Evolutionary conservation across 2,888 invertebrate species (phyloP), one percentile per base, ranked within the genome.

Genomic region (Lycocerus yunnanus): DNA sequence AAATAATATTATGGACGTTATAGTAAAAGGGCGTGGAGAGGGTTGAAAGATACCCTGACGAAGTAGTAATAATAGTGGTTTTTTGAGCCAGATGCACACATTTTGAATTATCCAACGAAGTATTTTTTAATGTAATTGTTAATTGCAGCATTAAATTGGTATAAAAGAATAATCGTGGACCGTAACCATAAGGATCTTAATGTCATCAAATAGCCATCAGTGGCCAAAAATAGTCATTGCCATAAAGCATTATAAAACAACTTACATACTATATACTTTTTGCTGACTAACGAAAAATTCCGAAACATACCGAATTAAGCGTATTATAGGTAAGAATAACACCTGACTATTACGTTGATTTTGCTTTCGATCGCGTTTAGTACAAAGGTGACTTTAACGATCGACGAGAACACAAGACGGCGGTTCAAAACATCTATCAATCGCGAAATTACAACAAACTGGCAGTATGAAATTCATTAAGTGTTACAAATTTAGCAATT

Each of bases 321-420:
- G 15, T 59, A 61, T 20, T 14, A 20, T 13, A 20, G 27, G 72
- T 43, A 71, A 60, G 68, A 76, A 58, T 66, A 71, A 70, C 71
- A 73, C 73, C 76, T 73, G 71, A 76, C 68, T 21, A 60, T 73
- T 67, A 75, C 73, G 73, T 78, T 75, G 76, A 77, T 79, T 79
- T 79, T 79, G 78, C 79, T 79, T 79, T 79, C 79, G 75, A 79
- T 68, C 69, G 70, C 71, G 74, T 71, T 74, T 69, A 66, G 71
- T 67, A 65, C 72, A 71, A 71, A 73, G 72, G 78, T 75, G 72
- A 79, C 78, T 74, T 78, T 71, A 79, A 78, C 78, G 74, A 66
- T 21, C 75, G 73, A 77, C 78, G 60, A 66, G 61, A 66, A 74
- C 70, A 75, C 72, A 73, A 74, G 72, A 72, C 71, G 74, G 75